Percentiles rank a stretch among this genome's conserved stretches.
These are phyloP conservation scores for Saccopteryx bilineata DNA, from an alignment of 2,113 vertebrate species.

Conservation along the genomic window DNA sequence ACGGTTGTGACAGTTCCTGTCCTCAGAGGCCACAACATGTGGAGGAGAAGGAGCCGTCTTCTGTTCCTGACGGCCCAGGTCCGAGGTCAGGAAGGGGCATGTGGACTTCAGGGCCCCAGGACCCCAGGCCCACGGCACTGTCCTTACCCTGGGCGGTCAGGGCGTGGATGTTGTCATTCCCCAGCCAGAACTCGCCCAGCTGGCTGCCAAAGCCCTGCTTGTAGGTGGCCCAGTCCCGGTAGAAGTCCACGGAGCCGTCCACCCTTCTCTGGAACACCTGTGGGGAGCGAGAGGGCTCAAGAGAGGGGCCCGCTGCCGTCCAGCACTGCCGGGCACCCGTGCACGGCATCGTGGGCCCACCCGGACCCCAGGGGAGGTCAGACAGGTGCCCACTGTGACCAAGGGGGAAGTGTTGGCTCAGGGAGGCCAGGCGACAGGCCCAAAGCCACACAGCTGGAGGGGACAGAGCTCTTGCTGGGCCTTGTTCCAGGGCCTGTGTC, in stretches of 20 bases:
- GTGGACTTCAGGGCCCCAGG: not conserved
- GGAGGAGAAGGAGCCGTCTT: rapidly evolving
- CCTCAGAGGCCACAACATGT: rapidly evolving
- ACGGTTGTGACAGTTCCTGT: rapidly evolving
- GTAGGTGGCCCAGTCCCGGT: slow-evolving; percentile 80
- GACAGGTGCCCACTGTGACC: rapidly evolving
- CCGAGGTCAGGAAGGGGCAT: not conserved
- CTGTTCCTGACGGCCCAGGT: not conserved
- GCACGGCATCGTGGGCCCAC: not conserved
- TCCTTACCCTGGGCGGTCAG: slow-evolving; percentile 80
- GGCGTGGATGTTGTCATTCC: slow-evolving; percentile 84
- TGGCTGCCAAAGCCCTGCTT: slow-evolving; percentile 86
- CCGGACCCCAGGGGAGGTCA: rapidly evolving
- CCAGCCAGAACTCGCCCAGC: slow-evolving; percentile 86
- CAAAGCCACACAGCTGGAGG: not conserved
- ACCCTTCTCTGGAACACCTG: slow-evolving; percentile 83
- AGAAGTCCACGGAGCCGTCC: slow-evolving; percentile 85
- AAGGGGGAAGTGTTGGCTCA: not conserved
- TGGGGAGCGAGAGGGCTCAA: rapidly evolving
- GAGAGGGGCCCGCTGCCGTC: not conserved
- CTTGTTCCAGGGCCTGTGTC: rapidly evolving
- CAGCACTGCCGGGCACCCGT: rapidly evolving
- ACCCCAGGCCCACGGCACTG: rapidly evolving
- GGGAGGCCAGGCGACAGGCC: not conserved
- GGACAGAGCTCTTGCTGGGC: rapidly evolving